Evolutionary conservation across 2,113 vertebrate species (phyloP).

Genomic region (Corythornis vintsioides): DNA sequence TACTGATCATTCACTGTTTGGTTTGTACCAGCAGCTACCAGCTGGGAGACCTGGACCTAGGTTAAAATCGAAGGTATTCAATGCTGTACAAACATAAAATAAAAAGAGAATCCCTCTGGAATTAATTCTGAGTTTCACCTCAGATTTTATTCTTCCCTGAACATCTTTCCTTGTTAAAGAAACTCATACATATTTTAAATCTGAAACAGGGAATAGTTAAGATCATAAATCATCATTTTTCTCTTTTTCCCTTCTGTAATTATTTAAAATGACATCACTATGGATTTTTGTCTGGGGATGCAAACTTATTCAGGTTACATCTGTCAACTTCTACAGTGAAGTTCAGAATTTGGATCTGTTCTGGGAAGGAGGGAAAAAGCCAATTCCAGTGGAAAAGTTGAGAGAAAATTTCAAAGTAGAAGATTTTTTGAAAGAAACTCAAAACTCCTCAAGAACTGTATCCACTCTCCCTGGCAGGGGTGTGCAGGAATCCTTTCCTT

Average conservation of each 20-base stretch:
- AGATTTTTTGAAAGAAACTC: neutral
- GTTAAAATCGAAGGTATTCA: neutral
- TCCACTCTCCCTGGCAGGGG: neutral
- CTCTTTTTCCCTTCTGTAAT: neutral
- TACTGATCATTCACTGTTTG: neutral
- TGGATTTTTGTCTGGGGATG: neutral
- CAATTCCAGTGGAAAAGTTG: neutral
- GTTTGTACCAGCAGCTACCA: neutral
- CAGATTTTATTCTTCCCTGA: neutral
- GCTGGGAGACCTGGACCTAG: neutral
- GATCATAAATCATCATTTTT: neutral
- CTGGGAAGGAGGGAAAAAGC: neutral
- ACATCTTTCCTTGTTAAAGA: neutral
- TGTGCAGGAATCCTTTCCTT: slow-evolving; percentile 15
- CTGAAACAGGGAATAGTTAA: neutral
- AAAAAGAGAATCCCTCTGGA: neutral
- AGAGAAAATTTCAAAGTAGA: neutral
- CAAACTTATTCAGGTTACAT: neutral
- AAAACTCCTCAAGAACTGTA: neutral
- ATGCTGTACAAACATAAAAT: neutral
- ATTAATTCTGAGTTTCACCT: neutral
- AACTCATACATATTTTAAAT: neutral
- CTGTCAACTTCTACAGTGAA: neutral
- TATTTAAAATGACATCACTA: neutral
- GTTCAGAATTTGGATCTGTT: neutral